Conservation (phyloP, 2,797 vertebrate species). For the Lerista edwardsae region DNA sequence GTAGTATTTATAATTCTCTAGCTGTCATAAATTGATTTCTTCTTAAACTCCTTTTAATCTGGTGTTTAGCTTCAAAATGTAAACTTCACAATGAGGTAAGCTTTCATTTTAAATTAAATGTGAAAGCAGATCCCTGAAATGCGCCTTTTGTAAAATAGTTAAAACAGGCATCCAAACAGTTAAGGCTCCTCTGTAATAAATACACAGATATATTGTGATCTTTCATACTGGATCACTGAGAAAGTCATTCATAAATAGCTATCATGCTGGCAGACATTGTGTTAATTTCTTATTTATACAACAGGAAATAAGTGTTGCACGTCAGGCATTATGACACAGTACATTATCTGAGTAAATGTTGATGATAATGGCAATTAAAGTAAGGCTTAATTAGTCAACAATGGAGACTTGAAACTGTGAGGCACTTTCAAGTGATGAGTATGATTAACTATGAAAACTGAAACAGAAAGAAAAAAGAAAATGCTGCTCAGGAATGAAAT, state of each 20-base stretch:
- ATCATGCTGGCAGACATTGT: slow-evolving; percentile 24
- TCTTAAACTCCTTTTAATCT: background rate
- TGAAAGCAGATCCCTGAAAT: background rate
- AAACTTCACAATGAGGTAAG: background rate
- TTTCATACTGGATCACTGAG: slow-evolving; percentile 11
- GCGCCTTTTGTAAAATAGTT: background rate
- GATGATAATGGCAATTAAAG: slow-evolving; percentile 19
- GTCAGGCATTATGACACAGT: slow-evolving; percentile 29
- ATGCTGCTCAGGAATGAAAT: slow-evolving; percentile 39
- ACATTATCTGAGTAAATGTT: slow-evolving; percentile 42
- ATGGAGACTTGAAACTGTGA: slow-evolving; percentile 40
- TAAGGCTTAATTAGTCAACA: slow-evolving; percentile 45
- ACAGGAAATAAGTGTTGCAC: slow-evolving; percentile 38
- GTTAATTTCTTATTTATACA: slow-evolving; percentile 58
- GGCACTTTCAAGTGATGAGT: slow-evolving; percentile 49
- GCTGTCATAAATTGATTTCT: background rate
- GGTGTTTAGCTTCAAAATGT: background rate
- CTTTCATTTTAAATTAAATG: background rate
- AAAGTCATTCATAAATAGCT: slow-evolving; percentile 41
- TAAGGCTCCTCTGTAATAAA: background rate
- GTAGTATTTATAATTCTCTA: background rate
- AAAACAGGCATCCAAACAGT: background rate
- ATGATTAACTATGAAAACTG: slow-evolving; percentile 39
- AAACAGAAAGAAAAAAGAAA: slow-evolving; percentile 35
- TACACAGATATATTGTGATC: background rate